Evolutionary conservation across 2,113 vertebrate species (phyloP).

Genomic region (Limnothrissa miodon): DNA sequence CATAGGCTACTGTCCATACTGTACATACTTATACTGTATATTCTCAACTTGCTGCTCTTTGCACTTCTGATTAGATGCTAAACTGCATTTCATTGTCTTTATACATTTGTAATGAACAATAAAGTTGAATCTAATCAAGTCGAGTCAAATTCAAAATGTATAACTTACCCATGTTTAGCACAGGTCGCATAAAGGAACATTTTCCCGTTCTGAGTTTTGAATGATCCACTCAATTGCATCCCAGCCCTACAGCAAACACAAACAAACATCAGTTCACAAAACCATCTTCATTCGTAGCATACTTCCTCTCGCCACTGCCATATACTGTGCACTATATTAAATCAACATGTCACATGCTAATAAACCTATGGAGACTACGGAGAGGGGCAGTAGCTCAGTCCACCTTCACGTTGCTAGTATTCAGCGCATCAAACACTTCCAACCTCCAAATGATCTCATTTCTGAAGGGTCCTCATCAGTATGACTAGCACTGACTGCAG

Average conservation of each 20-base stretch:
- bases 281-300: background rate
- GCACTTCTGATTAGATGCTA: no score
- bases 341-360: background rate
- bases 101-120: no score
- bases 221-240: conserved; percentile 99
- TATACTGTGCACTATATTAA: background rate
- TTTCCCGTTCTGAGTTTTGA: conserved; percentile 88
- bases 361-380: background rate
- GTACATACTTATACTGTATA: no score
- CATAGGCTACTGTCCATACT: no score
- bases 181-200: conserved; percentile 69
- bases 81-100: no score
- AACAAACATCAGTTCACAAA: background rate
- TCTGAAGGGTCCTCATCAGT: conserved; percentile 19
- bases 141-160: background rate
- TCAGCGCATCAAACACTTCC: background rate
- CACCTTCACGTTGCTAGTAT: background rate
- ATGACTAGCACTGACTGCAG: background rate
- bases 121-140: no score
- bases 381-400: background rate
- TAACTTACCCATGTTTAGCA: conserved; percentile 71
- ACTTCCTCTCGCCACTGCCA: background rate
- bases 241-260: conserved; percentile 82
- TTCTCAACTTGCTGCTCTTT: no score
- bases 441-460: background rate